Evolutionary conservation across 2,113 vertebrate species (phyloP).

Genomic region (Gavia stellata): DNA sequence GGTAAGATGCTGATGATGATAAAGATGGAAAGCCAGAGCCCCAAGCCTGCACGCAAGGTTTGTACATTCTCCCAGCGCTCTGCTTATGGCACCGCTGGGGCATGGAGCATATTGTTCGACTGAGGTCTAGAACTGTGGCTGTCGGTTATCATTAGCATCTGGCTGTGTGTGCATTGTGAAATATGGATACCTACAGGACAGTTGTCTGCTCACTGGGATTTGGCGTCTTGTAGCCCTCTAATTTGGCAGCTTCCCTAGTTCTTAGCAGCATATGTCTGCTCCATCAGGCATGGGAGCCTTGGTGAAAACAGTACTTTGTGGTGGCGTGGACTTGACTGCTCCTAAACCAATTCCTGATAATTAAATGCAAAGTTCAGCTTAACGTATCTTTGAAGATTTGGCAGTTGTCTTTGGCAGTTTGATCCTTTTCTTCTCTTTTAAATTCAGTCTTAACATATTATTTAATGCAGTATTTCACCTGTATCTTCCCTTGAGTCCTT

Average conservation of each 20-base stretch:
- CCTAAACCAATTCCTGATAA: neutral
- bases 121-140: neutral
- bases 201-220: neutral
- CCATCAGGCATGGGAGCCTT: neutral
- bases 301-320: neutral
- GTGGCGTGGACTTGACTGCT: neutral
- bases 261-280: neutral
- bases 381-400: neutral
- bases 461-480: neutral
- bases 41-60: neutral
- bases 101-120: neutral
- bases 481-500: neutral
- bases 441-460: neutral
- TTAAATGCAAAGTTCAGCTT: neutral
- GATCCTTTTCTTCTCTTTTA: neutral
- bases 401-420: neutral
- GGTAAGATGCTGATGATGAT: neutral
- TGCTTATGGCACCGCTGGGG: neutral
- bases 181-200: neutral
- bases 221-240: neutral
- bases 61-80: neutral
- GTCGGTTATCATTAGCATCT: neutral
- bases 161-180: neutral
- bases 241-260: neutral
- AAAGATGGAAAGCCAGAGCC: neutral